These are phyloP conservation scores for Valencia hispanica DNA, from an alignment of 2,797 vertebrate species.

Conservation along the genomic window DNA sequence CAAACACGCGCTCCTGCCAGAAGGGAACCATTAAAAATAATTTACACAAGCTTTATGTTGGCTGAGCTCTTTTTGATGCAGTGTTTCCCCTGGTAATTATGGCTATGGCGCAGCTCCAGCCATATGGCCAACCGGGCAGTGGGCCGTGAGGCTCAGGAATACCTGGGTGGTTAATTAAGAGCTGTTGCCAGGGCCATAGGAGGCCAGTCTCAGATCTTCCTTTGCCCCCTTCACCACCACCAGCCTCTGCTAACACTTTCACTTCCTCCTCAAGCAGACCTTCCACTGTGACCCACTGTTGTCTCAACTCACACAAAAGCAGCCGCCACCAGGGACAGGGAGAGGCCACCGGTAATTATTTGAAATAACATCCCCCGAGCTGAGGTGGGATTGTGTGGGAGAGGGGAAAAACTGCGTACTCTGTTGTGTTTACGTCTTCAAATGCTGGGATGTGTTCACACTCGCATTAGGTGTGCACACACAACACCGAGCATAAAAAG, in stretches of 20 bases:
- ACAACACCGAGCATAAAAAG: constrained; percentile 89
- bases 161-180: constrained; percentile 99
- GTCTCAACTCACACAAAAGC: constrained; percentile 71
- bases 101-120: constrained; percentile 89
- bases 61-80: constrained; percentile 88
- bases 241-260: constrained; percentile 56
- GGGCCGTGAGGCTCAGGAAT: constrained; percentile 91
- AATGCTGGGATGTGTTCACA: constrained; percentile 50
- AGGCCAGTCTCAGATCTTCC: constrained; percentile 94
- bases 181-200: constrained; percentile 94
- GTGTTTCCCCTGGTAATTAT: constrained; percentile 93
- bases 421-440: constrained; percentile 40
- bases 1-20: constrained; percentile 87
- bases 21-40: constrained; percentile 98
- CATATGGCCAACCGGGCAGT: constrained; percentile 93
- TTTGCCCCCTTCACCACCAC: constrained; percentile 67
- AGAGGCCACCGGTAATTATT: constrained; percentile 98
- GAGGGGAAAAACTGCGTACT: constrained; percentile 69
- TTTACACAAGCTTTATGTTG: constrained; percentile 92
- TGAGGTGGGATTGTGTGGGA: constrained; percentile 82
- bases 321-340: constrained; percentile 89
- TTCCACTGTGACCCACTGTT: constrained; percentile 77
- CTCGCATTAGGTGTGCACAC: constrained; percentile 36
- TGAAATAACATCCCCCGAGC: constrained; percentile 93
- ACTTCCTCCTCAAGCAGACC: constrained; percentile 67